These are phyloP conservation scores for Rhamnusium bicolor DNA, from an alignment of 2,888 invertebrate species.

Conservation along the genomic window DNA sequence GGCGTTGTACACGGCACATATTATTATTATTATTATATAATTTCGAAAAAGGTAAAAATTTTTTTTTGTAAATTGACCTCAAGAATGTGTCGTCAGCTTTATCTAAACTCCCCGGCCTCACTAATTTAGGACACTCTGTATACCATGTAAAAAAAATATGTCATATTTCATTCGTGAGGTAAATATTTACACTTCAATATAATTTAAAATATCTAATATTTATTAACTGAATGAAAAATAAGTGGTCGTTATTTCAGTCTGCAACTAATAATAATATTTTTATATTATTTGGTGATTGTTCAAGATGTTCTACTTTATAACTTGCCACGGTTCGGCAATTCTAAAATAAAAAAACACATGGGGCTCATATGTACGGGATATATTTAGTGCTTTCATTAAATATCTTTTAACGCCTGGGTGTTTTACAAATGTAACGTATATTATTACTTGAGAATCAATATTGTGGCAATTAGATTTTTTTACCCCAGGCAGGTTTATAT, in stretches of 20 bases:
- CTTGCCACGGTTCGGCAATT: neutral
- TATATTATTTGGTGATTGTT: neutral
- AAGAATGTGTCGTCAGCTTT: no score
- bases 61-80: no score
- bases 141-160: neutral
- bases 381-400: slow-evolving; percentile 25
- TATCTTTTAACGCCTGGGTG: slow-evolving; percentile 5
- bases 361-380: neutral
- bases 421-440: neutral
- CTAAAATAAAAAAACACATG: slow-evolving; percentile 20
- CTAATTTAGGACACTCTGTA: no score
- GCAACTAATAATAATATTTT: slow-evolving; percentile 9
- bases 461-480: neutral
- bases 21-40: no score
- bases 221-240: neutral
- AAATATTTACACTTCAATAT: slow-evolving; percentile 17
- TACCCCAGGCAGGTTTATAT: neutral
- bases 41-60: no score
- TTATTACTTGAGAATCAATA: neutral
- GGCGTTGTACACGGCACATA: no score
- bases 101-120: no score
- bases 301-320: neutral
- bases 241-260: slow-evolving; percentile 8
- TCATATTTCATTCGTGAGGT: neutral
- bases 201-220: neutral